Evolutionary conservation across 2,888 invertebrate species (phyloP), one percentile per base, ranked within the genome.

Genomic region (Troilus luridus): DNA sequence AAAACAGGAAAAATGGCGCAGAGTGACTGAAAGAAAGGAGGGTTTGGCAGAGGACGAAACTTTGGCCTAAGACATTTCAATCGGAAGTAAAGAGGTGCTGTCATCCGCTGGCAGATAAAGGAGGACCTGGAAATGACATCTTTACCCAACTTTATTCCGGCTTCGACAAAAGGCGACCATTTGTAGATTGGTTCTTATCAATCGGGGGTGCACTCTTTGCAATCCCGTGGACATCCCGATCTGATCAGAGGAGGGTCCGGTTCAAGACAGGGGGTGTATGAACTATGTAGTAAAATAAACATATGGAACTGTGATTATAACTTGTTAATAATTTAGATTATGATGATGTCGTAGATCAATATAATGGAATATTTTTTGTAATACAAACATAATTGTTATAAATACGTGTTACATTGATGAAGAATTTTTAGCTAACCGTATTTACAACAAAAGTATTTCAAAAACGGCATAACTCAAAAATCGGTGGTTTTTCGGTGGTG

Each of bases 131-230:
- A 60, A 62, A 88, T 88, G 88, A 88, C 88, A 62, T 88, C 88
- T 62, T 59, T 60, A 60, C 58, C 88, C 24, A 62, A 88, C 60
- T 88, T 88, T 62, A 62, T 88, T 88, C 60, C 60, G 41, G 62
- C 60, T 62, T 60, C 41, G 62, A 88, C 88, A 88, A 88, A 58
- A 62, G 88, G 64, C 58, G 8, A 62, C 88, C 88, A 88, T 88
- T 88, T 88, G 88, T 88, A 88, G 88, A 88, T 88, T 88, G 88
- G 27, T 88, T 88, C 88, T 88, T 88, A 88, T 88, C 88, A 81
- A 81, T 88, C 59, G 58, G 14, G 67, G 67, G 67, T 67, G 67
- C 67, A 67, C 24, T 67, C 67, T 67, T 67, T 67, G 67, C 67
- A 24, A 67, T 64, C 14, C 67, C 24, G 24, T 67, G 67, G 67